These are phyloP conservation scores for Epizoanthus fatuus DNA, from an alignment of 92 coral and sea anemone genomes.

Conservation along the genomic window DNA sequence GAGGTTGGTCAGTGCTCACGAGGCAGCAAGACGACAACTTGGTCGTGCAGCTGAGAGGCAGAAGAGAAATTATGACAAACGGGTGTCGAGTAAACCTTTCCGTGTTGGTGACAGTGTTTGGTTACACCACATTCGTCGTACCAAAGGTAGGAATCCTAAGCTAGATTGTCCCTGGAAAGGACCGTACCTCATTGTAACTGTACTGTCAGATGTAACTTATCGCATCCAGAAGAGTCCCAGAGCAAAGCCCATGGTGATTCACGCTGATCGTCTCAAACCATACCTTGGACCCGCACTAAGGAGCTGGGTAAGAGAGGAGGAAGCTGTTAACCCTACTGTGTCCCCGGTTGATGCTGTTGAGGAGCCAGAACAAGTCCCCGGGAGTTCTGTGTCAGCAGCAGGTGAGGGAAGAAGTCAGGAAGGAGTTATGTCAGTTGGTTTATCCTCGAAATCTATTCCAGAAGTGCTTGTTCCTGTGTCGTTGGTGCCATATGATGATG, in stretches of 20 bases:
- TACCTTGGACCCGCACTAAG: slow-evolving; percentile 49
- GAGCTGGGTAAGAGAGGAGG: background rate
- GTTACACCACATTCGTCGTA: slow-evolving; percentile 62
- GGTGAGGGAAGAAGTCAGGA: slow-evolving; percentile 4
- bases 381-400: slow-evolving; percentile 6
- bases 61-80: slow-evolving; percentile 67
- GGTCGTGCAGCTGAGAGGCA: slow-evolving; percentile 60
- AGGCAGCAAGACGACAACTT: slow-evolving; percentile 53
- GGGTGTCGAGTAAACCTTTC: slow-evolving; percentile 49
- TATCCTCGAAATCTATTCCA: background rate
- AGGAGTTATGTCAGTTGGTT: background rate
- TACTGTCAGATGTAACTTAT: slow-evolving; percentile 48
- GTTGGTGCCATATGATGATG: slow-evolving; percentile 13
- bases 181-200: slow-evolving; percentile 51
- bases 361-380: slow-evolving; percentile 10
- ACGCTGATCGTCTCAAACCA: slow-evolving; percentile 55
- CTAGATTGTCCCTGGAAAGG: slow-evolving; percentile 65
- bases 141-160: slow-evolving; percentile 52
- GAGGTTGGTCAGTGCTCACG: slow-evolving; percentile 61
- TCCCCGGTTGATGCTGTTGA: background rate
- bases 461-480: background rate
- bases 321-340: no score
- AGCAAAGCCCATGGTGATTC: slow-evolving; percentile 63
- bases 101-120: slow-evolving; percentile 76
- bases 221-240: slow-evolving; percentile 55